Evolutionary conservation across 2,797 vertebrate species (phyloP).

Genomic region (Sebastes goodei): DNA sequence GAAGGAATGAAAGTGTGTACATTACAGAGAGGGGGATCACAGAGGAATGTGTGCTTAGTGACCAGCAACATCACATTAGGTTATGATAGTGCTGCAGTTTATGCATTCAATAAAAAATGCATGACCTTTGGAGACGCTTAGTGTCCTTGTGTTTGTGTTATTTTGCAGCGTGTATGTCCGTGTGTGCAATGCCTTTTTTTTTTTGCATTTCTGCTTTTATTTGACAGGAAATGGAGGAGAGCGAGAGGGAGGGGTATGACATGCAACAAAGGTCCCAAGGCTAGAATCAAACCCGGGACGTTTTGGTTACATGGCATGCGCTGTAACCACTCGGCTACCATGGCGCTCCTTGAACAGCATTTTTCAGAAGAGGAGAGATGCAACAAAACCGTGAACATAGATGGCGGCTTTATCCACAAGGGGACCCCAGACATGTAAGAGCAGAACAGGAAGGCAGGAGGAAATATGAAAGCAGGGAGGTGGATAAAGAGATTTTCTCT

Average conservation of each 20-base stretch:
- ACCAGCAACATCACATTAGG: slow-evolving; percentile 7
- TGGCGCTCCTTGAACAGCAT: slow-evolving; percentile 7
- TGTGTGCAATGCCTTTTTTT: background rate
- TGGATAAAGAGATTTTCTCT: slow-evolving; percentile 48
- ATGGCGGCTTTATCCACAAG: slow-evolving; percentile 39
- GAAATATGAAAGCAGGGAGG: slow-evolving; percentile 46
- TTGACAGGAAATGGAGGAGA: background rate
- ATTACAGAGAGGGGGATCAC: background rate
- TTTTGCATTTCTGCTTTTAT: background rate
- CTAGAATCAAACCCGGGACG: background rate
- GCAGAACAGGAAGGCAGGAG: slow-evolving; percentile 38
- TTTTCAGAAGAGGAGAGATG: slow-evolving; percentile 30
- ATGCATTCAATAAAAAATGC: slow-evolving; percentile 52
- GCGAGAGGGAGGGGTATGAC: background rate
- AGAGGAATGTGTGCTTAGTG: slow-evolving; percentile 16
- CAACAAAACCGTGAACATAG: slow-evolving; percentile 36
- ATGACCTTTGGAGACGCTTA: slow-evolving; percentile 37
- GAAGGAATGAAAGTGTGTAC: background rate
- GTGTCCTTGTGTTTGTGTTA: slow-evolving; percentile 41
- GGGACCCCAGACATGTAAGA: slow-evolving; percentile 36
- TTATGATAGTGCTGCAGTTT: background rate
- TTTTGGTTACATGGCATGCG: background rate
- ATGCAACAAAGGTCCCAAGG: background rate
- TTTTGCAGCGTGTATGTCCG: background rate
- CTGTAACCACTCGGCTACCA: background rate